Evolutionary conservation across 1,140 invertebrate species (phyloP), one percentile per base, ranked within the genome.

Genomic region (Platyscapa corneri): DNA sequence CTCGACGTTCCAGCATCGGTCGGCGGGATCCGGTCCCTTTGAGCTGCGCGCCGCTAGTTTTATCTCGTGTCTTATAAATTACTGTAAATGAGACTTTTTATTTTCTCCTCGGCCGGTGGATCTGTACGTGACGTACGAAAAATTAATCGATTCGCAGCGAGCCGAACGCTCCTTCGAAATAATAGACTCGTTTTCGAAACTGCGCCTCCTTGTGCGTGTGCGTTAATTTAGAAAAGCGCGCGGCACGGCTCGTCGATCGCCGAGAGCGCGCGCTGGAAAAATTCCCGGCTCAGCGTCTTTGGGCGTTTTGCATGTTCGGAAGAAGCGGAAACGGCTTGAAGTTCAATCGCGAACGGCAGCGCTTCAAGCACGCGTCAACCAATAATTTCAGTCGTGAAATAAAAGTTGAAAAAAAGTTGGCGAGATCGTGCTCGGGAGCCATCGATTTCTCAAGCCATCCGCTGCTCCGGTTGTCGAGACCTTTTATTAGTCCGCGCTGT

Each of bases 21-120:
- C 39, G 6, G 7, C 60, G 30, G 0, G 23, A 16, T 12, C 12
- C 16, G 67, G 6, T 16, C 23, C 18, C 23, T 12, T 20, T 0
- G 39, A 42, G 37, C n/a, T n/a, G n/a, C 12, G 2, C 67, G 30
- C 16, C 20, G 32, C 12, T 16, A 37, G 1, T 12, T 16, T 2
- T 74, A 27, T n/a, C 37, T 42, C 7, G 3, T 42, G 3, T 18
- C 20, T 32, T 74, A 42, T 37, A 74, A 74, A 74, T 74, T 42
- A 74, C 27, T 42, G 70, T 20, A n/a, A 72, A 74, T 42, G 70
- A 74, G 37, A 74, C 18, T 74, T 74, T 42, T 3, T 39, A 74
- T 42, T 74, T n/a, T 42, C 7, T 70, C 67, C 20, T 39, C 16
- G 20, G 12, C 37, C 30, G 0, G 14, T 34, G 34, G 32, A 37